Evolutionary conservation across 2,797 vertebrate species (phyloP).

Genomic region (Microtus californicus): DNA sequence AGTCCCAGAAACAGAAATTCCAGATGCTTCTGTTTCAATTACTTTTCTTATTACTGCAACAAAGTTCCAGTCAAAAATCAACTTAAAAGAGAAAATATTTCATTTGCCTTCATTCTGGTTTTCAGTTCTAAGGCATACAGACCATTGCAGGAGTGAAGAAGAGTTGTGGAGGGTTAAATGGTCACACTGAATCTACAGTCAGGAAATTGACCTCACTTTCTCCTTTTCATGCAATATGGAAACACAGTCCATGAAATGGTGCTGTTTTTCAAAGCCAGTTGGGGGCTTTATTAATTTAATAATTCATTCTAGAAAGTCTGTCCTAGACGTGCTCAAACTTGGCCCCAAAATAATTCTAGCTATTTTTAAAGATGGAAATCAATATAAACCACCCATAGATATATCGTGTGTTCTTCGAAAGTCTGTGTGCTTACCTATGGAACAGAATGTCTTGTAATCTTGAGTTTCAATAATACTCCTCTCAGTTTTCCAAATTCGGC

Average conservation of each 20-base stretch:
- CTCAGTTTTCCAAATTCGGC: background rate
- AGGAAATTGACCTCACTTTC: background rate
- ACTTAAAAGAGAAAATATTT: background rate
- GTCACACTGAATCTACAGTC: background rate
- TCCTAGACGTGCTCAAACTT: fast-evolving
- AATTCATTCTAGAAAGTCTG: background rate
- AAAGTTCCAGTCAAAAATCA: background rate
- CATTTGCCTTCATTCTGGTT: too few relatives aligned
- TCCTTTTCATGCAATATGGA: background rate
- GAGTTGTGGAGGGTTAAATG: fast-evolving
- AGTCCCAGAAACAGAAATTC: background rate
- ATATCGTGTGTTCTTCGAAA: background rate
- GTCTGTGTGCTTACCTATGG: background rate
- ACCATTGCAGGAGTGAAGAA: background rate
- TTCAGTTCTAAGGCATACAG: background rate
- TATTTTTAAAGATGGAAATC: background rate
- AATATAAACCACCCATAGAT: background rate
- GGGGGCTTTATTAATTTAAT: too few relatives aligned
- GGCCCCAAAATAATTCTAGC: background rate
- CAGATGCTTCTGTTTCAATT: background rate
- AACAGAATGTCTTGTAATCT: background rate
- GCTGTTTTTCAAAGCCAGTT: background rate
- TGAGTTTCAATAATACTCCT: background rate
- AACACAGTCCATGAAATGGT: background rate
- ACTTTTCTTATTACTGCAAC: background rate